These are phyloP conservation scores for Epinotia brunnichana DNA, from an alignment of 2,888 invertebrate species.

Conservation along the genomic window DNA sequence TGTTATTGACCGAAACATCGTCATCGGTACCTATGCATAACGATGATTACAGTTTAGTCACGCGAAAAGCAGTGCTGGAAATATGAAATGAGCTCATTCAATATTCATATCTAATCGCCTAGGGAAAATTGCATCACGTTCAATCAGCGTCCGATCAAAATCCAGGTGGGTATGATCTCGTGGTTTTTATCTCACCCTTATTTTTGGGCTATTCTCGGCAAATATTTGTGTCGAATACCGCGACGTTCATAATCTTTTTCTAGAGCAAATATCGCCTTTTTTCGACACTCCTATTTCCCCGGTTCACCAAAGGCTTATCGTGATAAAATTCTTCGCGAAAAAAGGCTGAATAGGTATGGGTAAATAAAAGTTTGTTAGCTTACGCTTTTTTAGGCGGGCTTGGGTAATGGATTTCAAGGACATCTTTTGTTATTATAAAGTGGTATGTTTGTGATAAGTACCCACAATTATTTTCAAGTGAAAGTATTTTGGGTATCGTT, in stretches of 20 bases:
- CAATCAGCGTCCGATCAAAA: conserved; percentile 7
- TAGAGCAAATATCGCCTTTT: conserved; percentile 31
- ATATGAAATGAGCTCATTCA: conserved; percentile 13
- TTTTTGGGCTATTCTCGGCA: conserved; percentile 5
- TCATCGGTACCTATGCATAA: too few species aligned
- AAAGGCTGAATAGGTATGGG: not conserved
- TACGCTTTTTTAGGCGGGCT: conserved; percentile 7
- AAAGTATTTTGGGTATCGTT: too few species aligned
- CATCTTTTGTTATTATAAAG: not conserved
- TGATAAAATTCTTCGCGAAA: conserved; percentile 24
- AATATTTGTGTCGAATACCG: conserved; percentile 37
- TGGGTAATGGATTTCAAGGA: conserved; percentile 14
- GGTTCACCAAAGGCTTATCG: conserved; percentile 23
- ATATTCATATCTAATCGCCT: conserved; percentile 16
- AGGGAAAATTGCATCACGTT: conserved; percentile 20
- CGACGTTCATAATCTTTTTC: conserved; percentile 34
- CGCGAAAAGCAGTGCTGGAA: not conserved
- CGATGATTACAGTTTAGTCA: conserved; percentile 11
- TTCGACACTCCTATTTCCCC: conserved; percentile 16
- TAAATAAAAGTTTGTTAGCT: conserved; percentile 11
- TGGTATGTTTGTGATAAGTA: not conserved
- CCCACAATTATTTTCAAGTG: not conserved
- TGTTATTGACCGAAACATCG: too few species aligned
- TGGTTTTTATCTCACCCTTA: conserved; percentile 18
- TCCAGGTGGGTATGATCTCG: conserved; percentile 4